Evolutionary conservation across 1,140 invertebrate genomes (phyloP).

Genomic region (Papilio polyxenes): DNA sequence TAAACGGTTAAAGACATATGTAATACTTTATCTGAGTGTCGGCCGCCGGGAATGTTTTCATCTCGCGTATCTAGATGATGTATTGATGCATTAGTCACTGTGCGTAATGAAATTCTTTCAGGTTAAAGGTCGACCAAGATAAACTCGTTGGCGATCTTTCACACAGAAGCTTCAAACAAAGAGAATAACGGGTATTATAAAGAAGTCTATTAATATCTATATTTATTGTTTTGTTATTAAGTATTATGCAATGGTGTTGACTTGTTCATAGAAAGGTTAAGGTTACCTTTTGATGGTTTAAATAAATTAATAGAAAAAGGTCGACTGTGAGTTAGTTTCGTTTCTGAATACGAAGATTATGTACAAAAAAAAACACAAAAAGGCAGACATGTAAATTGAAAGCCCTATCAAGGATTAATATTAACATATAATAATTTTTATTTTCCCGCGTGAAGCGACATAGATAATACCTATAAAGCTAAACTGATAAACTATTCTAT

Average conservation of each 20-base stretch:
- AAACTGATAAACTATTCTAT: too few species aligned
- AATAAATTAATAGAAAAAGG: too few species aligned
- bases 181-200: slow-evolving; percentile 26
- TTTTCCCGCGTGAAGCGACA: too few species aligned
- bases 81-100: slow-evolving; percentile 58
- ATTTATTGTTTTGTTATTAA: neutral
- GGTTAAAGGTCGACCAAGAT: slow-evolving; percentile 45
- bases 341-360: too few species aligned
- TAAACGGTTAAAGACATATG: neutral
- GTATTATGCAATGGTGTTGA: neutral
- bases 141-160: slow-evolving; percentile 30
- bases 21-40: neutral
- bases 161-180: slow-evolving; percentile 20
- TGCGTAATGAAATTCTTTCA: slow-evolving; percentile 40
- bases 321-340: too few species aligned
- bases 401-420: too few species aligned
- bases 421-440: too few species aligned
- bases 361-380: too few species aligned
- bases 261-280: neutral
- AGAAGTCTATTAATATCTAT: neutral
- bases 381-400: too few species aligned
- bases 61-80: slow-evolving; percentile 45
- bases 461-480: too few species aligned
- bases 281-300: neutral
- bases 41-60: slow-evolving; percentile 30